Evolutionary conservation across 2,888 invertebrate species (phyloP), one percentile per base, ranked within the genome.

Genomic region (Plusia festucae): DNA sequence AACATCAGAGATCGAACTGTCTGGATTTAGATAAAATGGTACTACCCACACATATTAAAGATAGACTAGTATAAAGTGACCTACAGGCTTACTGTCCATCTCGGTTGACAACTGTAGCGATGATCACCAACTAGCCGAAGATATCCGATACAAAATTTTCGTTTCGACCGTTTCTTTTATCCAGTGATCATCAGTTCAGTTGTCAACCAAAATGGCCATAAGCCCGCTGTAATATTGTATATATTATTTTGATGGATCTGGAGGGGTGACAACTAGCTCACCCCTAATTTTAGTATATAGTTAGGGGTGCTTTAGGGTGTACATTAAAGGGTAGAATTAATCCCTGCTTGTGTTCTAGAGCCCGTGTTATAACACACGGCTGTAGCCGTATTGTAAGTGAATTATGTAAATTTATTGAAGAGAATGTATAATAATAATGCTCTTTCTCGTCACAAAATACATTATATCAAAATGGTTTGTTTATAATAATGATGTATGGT

Each of bases 281-380:
- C 76, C 80, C 80, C 78, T 80, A 80, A 80, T 80, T 76, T 80
- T 65, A 73, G 73, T 68, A 67, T 69, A 76, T 76, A 76, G 70
- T 74, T 70, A 75, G 67, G 73, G 73, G 70, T 66, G 69, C 64
- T 68, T 59, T 53, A 61, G 76, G 76, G 75, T 70, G 24, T 59
- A 69, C 65, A 60, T 74, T 73, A 81, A 80, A 81, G 80, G 80
- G 81, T 76, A 68, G 78, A 68, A 78, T 78, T 80, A 78, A 81
- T 81, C 81, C 74, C 32, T 30, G 70, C 60, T 72, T 80, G 63
- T 73, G 76, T 80, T 80, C 68, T 67, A 78, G 73, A 75, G 70
- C 57, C 70, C 60, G 49, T 64, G 60, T 65, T 64, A 74, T 73
- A 55, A 64, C 62, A 70, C 60, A 65, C 70, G 65, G 54, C 9